These are phyloP conservation scores for Semnornis frantzii DNA, from an alignment of 2,113 vertebrate genomes.

Conservation along the genomic window DNA sequence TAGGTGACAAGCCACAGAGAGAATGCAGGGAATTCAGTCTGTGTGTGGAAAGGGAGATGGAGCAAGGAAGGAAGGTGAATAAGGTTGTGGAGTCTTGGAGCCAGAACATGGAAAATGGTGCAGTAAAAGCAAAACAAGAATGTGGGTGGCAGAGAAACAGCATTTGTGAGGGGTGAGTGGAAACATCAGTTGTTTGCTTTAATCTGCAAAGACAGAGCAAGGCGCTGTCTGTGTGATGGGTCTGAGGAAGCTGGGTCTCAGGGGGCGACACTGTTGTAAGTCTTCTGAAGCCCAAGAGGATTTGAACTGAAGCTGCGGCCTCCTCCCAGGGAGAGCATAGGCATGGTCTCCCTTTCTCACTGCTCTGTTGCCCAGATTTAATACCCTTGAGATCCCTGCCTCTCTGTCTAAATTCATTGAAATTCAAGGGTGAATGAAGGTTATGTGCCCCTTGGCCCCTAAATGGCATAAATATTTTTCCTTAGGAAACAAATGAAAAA, in stretches of 20 bases:
- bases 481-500: not conserved
- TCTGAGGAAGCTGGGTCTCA: not conserved
- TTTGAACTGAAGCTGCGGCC: not conserved
- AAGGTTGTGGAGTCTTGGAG: not conserved
- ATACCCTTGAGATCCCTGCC: not conserved
- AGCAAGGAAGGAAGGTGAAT: not conserved
- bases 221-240: not conserved
- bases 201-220: not conserved
- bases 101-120: not conserved
- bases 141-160: not conserved
- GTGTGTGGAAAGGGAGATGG: not conserved
- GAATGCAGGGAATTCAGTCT: not conserved
- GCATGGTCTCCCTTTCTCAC: not conserved
- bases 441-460: rapidly evolving
- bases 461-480: not conserved
- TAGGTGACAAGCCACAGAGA: not conserved
- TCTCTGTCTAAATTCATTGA: not conserved
- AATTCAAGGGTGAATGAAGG: not conserved
- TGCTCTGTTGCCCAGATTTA: not conserved
- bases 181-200: not conserved
- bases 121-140: not conserved
- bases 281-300: not conserved
- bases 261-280: not conserved
- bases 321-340: not conserved
- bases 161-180: not conserved